Evolutionary conservation across 2,113 vertebrate genomes (phyloP), one percentile per base, ranked within the genome.

Genomic region (Phrynosoma blainvillii): DNA sequence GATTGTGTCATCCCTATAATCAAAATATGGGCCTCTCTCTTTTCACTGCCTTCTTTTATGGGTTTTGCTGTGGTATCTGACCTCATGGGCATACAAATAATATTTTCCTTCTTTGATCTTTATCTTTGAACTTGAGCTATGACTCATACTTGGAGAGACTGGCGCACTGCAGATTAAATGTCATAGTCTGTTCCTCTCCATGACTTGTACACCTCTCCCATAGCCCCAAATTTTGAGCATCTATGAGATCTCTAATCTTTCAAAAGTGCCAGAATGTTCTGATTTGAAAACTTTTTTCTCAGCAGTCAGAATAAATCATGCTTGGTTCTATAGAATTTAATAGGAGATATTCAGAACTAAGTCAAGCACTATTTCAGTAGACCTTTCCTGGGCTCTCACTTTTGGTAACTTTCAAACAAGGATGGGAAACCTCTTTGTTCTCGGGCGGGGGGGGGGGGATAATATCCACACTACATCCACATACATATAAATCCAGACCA

Each of bases 41-140:
- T 85, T 79, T 77, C 80, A 73, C 12, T 65, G 59, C 54, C 30
- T 84, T 21, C 74, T 83, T 27, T 79, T 27, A 70, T 92, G 3
- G n/a, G 88, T 92, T 80, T 54, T 0, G 12, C 0, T 77, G 0
- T 85, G 36, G 27, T 88, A 70, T 32, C 83, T 90, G 85, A 91
- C 40, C 75, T 79, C 71, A 30, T 32, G 47, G 42, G 23, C 52
- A 87, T 47, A 82, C 70, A 94, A 89, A 91, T n/a, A 86, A 66
- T 79, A 71, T 79, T 89, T 91, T 47, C 81, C 62, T 56, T 90
- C 90, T 91, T 79, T 89, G 88, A 47, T 91, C 82, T 94, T 95
- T 88, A n/a, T 81, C 93, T 96, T 90, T 93, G 79, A 92, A 88
- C 85, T 90, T 90, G 12, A 87, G n/a, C 30, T 59, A 78, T 93